A percentile compares a stretch with the other conserved stretches of the same genome.
Evolutionary conservation across 1,140 invertebrate genomes (phyloP).

Genomic region (Heliothis subflexa): DNA sequence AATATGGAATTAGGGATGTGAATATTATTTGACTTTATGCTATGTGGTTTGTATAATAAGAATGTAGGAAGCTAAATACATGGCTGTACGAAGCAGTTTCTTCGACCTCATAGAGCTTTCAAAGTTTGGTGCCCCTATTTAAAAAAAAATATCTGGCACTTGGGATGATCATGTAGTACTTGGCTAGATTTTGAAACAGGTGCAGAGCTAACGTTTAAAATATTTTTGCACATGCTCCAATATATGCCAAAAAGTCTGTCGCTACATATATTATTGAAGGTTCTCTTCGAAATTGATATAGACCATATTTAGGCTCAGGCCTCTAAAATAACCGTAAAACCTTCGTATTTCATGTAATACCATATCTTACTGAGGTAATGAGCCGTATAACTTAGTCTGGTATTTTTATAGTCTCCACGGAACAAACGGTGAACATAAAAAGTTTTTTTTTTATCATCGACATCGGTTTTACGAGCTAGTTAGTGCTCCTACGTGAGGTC

Average conservation of each 20-base stretch:
- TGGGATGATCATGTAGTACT: too few species aligned
- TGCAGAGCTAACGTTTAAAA: too few species aligned
- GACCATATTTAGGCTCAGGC: background rate
- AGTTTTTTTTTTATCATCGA: slow-evolving; percentile 30
- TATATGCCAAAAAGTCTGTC: background rate
- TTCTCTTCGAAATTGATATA: background rate
- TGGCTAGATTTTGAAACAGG: background rate
- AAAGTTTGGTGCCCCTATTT: too few species aligned
- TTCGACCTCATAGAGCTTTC: background rate
- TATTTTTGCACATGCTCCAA: too few species aligned
- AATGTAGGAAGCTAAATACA: background rate
- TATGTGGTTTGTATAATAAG: background rate
- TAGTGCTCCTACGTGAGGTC: slow-evolving; percentile 29
- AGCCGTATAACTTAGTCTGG: slow-evolving; percentile 29
- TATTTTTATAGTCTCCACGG: slow-evolving; percentile 26
- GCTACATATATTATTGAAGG: background rate
- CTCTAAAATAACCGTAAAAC: slow-evolving; percentile 25
- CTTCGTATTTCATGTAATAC: background rate
- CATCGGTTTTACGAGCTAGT: slow-evolving; percentile 35
- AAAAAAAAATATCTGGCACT: too few species aligned
- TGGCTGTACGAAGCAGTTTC: background rate
- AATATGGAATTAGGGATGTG: slow-evolving; percentile 20
- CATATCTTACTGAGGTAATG: slow-evolving; percentile 20
- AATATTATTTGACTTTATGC: slow-evolving; percentile 9
- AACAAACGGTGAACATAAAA: slow-evolving; percentile 34